Evolutionary conservation across 1,140 invertebrate species (phyloP).

Genomic region (Copidosoma floridanum): DNA sequence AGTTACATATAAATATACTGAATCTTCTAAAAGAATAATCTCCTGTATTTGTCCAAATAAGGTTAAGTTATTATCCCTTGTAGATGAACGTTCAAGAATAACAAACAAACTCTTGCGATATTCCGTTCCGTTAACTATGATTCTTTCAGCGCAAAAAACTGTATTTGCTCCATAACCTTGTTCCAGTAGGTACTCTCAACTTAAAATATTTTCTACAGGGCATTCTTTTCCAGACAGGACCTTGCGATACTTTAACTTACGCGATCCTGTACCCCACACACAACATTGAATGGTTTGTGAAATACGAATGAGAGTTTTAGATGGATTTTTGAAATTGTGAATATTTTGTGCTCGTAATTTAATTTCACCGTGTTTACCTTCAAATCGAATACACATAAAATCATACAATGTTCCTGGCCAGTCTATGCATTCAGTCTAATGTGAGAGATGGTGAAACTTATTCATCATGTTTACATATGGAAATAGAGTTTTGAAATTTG

Average conservation of each 20-base stretch:
- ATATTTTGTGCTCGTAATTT: slow-evolving; percentile 18
- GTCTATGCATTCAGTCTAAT: slow-evolving; percentile 13
- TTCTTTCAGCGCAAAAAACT: slow-evolving; percentile 10
- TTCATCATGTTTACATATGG: slow-evolving; percentile 17
- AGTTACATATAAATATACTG: background rate
- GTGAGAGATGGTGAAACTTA: slow-evolving; percentile 19
- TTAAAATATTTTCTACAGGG: background rate
- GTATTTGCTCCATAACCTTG: slow-evolving; percentile 16
- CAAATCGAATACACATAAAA: slow-evolving; percentile 12
- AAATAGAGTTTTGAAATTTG: slow-evolving; percentile 10
- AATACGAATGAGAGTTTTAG: slow-evolving; percentile 21
- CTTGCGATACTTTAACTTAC: background rate
- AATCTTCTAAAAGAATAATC: slow-evolving; percentile 6
- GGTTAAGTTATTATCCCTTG: slow-evolving; percentile 11
- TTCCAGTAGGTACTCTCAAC: slow-evolving; percentile 15
- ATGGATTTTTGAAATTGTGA: slow-evolving; percentile 19
- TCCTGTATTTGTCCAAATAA: slow-evolving; percentile 24
- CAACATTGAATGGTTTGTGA: slow-evolving; percentile 13
- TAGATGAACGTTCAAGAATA: slow-evolving; percentile 3
- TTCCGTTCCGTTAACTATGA: slow-evolving; percentile 24
- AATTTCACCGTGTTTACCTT: slow-evolving; percentile 8
- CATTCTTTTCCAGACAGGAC: background rate
- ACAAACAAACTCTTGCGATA: slow-evolving; percentile 28
- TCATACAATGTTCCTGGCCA: slow-evolving; percentile 13
- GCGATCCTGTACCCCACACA: slow-evolving; percentile 11